Evolutionary conservation across 2,888 invertebrate species (phyloP).

Genomic region (Drosophila picticornis): DNA sequence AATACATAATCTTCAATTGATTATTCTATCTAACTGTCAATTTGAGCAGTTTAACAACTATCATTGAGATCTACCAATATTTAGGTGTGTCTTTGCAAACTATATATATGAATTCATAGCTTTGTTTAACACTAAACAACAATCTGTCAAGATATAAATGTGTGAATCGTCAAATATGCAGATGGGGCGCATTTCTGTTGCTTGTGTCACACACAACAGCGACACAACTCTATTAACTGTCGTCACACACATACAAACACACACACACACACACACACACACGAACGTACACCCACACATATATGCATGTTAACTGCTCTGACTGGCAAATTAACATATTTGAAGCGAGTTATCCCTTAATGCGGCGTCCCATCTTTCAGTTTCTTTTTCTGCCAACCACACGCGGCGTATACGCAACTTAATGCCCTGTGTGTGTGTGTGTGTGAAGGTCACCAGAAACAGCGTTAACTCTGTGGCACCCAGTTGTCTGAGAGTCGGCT

Average conservation of each 20-base stretch:
- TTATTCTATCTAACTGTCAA: not conserved
- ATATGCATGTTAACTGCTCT: constrained; percentile 33
- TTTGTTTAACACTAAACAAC: constrained; percentile 6
- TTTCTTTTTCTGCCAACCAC: constrained; percentile 33
- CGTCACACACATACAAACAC: constrained; percentile 2
- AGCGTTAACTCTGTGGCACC: constrained; percentile 36
- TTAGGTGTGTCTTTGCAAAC: not conserved
- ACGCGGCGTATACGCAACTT: constrained; percentile 53
- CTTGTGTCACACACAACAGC: constrained; percentile 8
- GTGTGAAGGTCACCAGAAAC: constrained; percentile 50
- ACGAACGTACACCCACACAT: not conserved
- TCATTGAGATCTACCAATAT: not conserved
- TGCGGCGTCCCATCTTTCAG: constrained; percentile 50
- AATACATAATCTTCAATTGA: not conserved
- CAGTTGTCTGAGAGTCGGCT: constrained; percentile 46
- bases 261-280: not conserved
- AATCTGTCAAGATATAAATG: constrained; percentile 30
- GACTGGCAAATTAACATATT: constrained; percentile 73
- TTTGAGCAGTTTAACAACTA: not conserved
- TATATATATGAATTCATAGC: not conserved
- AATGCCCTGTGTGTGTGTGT: constrained; percentile 20
- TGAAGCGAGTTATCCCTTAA: constrained; percentile 69
- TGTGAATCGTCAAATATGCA: constrained; percentile 43
- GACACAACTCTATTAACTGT: constrained; percentile 36
- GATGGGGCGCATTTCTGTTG: constrained; percentile 33